Conservation (phyloP, 2,113 vertebrate genomes). For the Austrofundulus limnaeus region DNA sequence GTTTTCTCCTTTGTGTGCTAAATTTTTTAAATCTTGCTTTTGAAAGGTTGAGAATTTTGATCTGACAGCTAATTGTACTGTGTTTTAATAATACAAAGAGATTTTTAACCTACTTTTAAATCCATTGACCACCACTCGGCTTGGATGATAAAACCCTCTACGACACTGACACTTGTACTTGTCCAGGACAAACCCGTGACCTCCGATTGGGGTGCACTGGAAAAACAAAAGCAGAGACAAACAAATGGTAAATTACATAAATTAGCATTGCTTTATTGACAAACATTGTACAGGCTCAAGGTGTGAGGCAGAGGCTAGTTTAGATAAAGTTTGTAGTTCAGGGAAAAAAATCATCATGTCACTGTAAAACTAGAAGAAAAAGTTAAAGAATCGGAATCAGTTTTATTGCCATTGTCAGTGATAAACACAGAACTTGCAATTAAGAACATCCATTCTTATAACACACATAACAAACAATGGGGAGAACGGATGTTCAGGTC, state of each 20-base stretch:
- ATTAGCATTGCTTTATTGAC: background rate
- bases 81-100: conserved; percentile 27
- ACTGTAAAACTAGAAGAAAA: no score
- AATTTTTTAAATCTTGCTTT: conserved; percentile 19
- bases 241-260: conserved; percentile 2
- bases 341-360: no score
- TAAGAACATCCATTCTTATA: no score
- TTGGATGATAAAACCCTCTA: conserved; percentile 93
- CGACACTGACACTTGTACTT: conserved; percentile 96
- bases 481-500: no score
- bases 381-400: no score
- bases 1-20: background rate
- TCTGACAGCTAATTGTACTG: conserved; percentile 31
- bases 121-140: conserved; percentile 87
- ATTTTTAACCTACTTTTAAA: conserved; percentile 90
- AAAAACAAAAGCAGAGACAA: conserved; percentile 26
- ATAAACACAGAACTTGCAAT: no score
- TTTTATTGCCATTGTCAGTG: no score
- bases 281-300: conserved; percentile 4
- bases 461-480: no score
- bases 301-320: background rate
- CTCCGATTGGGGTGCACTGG: conserved; percentile 92
- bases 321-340: background rate
- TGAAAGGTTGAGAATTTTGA: conserved; percentile 31
- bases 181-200: conserved; percentile 96